phyloP scores from a whole-genome alignment of 1,140 invertebrate genomes.

The Sarcophaga bullata region DNA sequence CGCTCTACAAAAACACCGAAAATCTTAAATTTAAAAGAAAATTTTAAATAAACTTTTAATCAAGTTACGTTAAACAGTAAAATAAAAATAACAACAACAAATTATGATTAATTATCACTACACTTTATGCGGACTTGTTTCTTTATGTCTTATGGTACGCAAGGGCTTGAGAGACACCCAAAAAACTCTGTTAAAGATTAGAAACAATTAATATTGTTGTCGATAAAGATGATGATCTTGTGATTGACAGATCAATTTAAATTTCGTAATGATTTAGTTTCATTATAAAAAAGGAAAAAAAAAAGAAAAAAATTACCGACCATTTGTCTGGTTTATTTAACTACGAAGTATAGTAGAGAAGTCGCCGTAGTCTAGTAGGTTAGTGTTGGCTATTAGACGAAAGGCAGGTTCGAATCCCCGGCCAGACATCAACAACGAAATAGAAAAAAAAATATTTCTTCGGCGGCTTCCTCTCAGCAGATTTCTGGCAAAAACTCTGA shows the following conservation, averaged over 20 bases:
- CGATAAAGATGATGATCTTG: neutral
- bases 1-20: neutral
- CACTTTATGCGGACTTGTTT: neutral
- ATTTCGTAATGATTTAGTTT: neutral
- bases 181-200: neutral
- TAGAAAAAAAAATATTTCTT: no score
- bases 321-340: no score
- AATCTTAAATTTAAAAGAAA: neutral
- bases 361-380: no score
- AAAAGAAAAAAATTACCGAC: no score
- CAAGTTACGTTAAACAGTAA: constrained; percentile 13
- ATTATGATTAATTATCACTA: neutral
- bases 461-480: no score
- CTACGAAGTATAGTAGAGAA: no score
- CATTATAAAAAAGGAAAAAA: no score
- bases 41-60: constrained; percentile 11
- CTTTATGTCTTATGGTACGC: neutral
- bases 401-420: no score
- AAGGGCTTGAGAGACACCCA: neutral
- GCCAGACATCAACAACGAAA: no score
- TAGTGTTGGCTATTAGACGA: no score
- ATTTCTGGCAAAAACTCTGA: no score
- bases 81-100: neutral
- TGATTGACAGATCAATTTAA: constrained; percentile 10
- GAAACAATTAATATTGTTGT: neutral